Conservation (phyloP, 2,797 vertebrate species). For the Microctenopoma stevenorrisi region DNA sequence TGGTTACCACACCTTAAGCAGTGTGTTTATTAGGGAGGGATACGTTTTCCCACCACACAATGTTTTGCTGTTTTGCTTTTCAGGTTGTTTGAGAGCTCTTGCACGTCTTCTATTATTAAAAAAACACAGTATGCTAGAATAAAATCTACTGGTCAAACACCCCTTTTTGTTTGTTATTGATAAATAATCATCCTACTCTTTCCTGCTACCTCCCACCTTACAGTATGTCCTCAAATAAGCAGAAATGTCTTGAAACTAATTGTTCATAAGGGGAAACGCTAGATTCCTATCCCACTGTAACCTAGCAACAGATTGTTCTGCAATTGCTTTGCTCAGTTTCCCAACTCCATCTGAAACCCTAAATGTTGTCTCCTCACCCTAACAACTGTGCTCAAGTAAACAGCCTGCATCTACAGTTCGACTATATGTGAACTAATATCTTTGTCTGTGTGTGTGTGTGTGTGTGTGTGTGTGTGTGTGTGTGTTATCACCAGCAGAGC, state of each 20-base stretch:
- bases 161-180: not conserved
- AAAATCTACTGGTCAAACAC: not conserved
- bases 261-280: conserved; percentile 14
- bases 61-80: not conserved
- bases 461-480: conserved; percentile 16
- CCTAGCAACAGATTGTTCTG: conserved; percentile 49
- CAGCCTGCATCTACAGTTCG: conserved; percentile 16
- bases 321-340: conserved; percentile 25
- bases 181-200: not conserved
- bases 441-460: conserved; percentile 10
- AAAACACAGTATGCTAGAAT: no score
- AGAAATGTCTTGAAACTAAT: conserved; percentile 27
- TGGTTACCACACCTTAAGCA: not conserved
- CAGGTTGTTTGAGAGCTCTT: not conserved
- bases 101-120: no score
- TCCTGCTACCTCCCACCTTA: not conserved
- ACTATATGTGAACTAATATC: conserved; percentile 7
- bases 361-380: conserved; percentile 46
- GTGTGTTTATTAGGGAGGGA: not conserved
- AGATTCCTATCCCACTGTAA: conserved; percentile 7
- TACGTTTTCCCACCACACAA: no score
- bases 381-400: conserved; percentile 35
- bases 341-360: conserved; percentile 25
- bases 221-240: not conserved
- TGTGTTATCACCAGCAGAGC: conserved; percentile 64